Evolutionary conservation across 2,888 invertebrate genomes (phyloP), one percentile per base, ranked within the genome.

Genomic region (Ormyrus thymus): DNA sequence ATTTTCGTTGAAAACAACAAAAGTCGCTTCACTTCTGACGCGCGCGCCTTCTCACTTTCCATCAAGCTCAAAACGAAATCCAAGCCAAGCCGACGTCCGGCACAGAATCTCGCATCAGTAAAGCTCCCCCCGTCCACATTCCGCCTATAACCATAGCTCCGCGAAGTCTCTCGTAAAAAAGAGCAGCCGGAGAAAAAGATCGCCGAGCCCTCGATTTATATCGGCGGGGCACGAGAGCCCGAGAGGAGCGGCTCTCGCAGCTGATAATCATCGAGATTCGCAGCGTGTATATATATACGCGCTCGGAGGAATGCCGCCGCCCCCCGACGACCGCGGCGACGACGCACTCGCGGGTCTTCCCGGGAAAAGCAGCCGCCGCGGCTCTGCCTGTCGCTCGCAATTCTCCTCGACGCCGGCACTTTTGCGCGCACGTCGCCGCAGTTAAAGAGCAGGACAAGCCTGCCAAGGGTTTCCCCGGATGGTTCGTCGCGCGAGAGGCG

Each of bases 221-320:
- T 72, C 77, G 62, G 46, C 59, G 13, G 15, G 7, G 58, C 66
- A 43, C 43, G 56, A 29, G 29, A 29, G 29, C 29, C 29, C 2
- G 29, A 29, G 29, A 29, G 29, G 29, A 29, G 29, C 29, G 4
- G 29, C 29, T 0, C 29, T 3, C 29, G 29, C 29, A 55, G 45
- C 56, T 55, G 58, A 71, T 71, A 77, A 75, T 77, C 77, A 66
- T 72, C 72, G 71, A n/a, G 68, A 15, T n/a, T 46, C 64, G 48
- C 64, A 13, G 62, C 13, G 13, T 55, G 11, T 55, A 55, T 56
- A 56, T 56, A 56, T 56, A 56, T 56, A n/a, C 7, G 13, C 46
- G 50, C 69, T 62, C 68, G 69, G 69, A 70, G 74, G 78, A 78
- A 78, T 78, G 74, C 72, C 29, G 56, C 69, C 72, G 65, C 56